Evolutionary conservation across 1,140 invertebrate genomes (phyloP), one percentile per base, ranked within the genome.

Genomic region (Palaemon carinicauda): DNA sequence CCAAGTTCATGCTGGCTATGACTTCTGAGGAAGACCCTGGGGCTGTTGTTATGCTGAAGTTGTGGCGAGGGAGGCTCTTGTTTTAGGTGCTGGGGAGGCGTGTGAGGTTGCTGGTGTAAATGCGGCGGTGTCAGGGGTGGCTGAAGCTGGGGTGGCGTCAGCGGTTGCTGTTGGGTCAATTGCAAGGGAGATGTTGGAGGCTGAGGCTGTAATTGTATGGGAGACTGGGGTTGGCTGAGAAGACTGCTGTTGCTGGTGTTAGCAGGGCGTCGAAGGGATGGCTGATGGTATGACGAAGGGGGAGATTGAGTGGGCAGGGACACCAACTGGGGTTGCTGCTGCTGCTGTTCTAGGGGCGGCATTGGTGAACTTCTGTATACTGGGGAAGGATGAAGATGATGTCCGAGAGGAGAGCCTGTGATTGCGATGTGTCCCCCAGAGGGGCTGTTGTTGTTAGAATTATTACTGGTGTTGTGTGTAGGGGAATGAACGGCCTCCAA

Each of bases 51-150:
- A 14, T 74, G 65, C 24, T 83, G 88, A 52, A 31, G 54, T 31
- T 51, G 74, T 50, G 87, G 90, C 1, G 82, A 89, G 50, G 52
- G 84, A 24, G n/a, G 74, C 12, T 51, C 90, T 90, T 24, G 90
- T 17, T 80, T 71, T 56, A 53, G 90, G 19, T 89, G 89, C 24
- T 91, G 88, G 1, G 90, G 89, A 0, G 90, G 73, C 9, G 89
- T 50, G 19, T 82, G 87, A 73, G 90, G 89, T 15, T 89, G 88
- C 50, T 82, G 81, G 17, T 79, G 89, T 31, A 79, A 24, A 21
- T 73, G 17, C 78, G 82, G 87, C 15, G 71, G 87, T 31, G 81
- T 79, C 1, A 89, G 89, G 0, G 90, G 78, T 15, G 89, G 31
- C 31, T 80, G 83, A 65, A 90, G 89, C 15, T 89, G 88, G 53